Base-by-base conservation (phyloP, 2,797 vertebrate genomes). In the Pangasius djambal region DNA sequence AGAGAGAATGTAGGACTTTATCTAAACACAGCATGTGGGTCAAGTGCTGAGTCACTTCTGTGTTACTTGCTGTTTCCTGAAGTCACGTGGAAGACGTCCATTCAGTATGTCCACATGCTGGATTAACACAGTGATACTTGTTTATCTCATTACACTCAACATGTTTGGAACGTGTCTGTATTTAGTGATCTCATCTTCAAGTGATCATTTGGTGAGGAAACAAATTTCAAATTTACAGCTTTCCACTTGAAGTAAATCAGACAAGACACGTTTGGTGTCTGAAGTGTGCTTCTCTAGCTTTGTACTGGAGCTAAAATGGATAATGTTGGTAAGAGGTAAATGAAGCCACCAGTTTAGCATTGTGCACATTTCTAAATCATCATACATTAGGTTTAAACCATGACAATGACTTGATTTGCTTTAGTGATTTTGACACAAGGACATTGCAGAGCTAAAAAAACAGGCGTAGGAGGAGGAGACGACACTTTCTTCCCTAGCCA, bases 1-100 rank as follows among this genome's bases (percentile, higher is more conserved):
- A 40, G 31, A 40, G 34, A 82, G 55, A 61, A 82, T 16, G 31
- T 59, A 34, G 55, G 89, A 84, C 20, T 72, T 70, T 67, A 84
- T 65, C 61, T 67, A 48, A 83, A 67, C 82, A 67, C 44, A 50
- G n/a, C 83, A 20, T 84, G 44, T 83, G 81, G 59, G 34, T 83
- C 55, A 40, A 44, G n/a, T 31, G 28, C 83, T 85, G 63, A 31
- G 63, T 69, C 40, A 85, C 16, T 28, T 65, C 10, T 72, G 40
- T 48, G 40, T 85, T 67, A 50, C 13, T 31, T 63, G 3, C 44
- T n/a, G 40, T 84, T 84, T 65, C 44, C 61, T 84, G 61, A 67
- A 67, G 63, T 69, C 63, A 69, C 25, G 69, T 48, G 28, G 22
- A 55, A 52, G 40, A 48, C 34, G 15, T 72, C 44, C 12, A 50